Evolutionary conservation across 2,113 vertebrate genomes (phyloP).

Genomic region (Odontesthes bonariensis): DNA sequence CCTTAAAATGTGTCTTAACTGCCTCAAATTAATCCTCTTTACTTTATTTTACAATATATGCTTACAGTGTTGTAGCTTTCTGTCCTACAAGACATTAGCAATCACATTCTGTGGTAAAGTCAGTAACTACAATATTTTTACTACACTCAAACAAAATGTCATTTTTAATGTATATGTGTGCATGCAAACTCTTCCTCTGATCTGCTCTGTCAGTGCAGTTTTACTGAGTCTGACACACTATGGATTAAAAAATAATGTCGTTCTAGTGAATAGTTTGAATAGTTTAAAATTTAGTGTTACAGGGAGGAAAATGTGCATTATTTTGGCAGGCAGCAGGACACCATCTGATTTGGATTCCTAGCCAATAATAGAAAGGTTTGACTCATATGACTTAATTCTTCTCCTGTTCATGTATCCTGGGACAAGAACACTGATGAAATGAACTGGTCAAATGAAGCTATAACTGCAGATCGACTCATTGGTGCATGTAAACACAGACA

Average conservation of each 20-base stretch:
- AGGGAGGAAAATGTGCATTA: background rate
- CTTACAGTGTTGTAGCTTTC: background rate
- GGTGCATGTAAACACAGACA: no score
- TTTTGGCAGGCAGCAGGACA: background rate
- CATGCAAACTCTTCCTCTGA: conserved; percentile 10
- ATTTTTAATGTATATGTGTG: conserved; percentile 12
- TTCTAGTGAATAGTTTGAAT: no score
- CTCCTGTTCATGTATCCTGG: no score
- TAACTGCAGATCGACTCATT: no score
- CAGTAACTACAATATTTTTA: background rate
- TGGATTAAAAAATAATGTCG: background rate
- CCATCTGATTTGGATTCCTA: background rate
- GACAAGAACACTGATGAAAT: no score
- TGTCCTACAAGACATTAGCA: no score
- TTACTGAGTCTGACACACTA: background rate
- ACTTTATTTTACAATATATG: background rate
- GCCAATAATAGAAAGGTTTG: background rate
- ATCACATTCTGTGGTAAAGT: background rate
- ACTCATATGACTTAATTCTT: background rate
- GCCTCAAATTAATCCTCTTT: background rate
- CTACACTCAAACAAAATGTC: conserved; percentile 7
- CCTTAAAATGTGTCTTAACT: no score
- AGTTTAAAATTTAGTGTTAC: no score
- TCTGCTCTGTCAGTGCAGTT: conserved; percentile 1
- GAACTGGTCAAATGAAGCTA: no score